Evolutionary conservation across 1,140 invertebrate genomes (phyloP).

Genomic region (Drosophila murphyi): DNA sequence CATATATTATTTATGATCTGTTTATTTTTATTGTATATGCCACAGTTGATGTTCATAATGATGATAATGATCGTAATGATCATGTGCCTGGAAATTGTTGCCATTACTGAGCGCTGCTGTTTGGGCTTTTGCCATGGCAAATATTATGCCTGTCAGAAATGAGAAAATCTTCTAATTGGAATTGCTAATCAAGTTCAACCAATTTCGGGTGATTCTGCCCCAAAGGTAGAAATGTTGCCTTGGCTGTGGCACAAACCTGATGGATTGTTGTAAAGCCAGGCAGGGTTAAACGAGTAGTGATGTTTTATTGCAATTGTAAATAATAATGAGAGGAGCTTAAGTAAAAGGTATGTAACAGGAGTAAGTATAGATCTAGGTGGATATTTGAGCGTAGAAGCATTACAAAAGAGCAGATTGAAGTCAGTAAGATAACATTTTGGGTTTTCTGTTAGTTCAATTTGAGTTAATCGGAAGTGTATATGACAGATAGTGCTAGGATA

Average conservation of each 20-base stretch:
- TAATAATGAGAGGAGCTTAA: not conserved
- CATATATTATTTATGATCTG: constrained; percentile 83
- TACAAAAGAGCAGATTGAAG: too few species aligned
- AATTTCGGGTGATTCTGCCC: constrained; percentile 60
- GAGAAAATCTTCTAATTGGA: constrained; percentile 82
- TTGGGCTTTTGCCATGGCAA: constrained; percentile 14
- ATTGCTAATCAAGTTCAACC: constrained; percentile 77
- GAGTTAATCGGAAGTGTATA: too few species aligned
- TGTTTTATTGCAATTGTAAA: constrained; percentile 1
- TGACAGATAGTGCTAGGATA: too few species aligned
- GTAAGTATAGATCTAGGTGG: not conserved
- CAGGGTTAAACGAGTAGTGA: not conserved
- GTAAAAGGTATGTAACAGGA: not conserved
- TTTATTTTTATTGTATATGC: constrained; percentile 82
- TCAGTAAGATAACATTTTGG: too few species aligned
- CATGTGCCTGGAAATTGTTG: constrained; percentile 36
- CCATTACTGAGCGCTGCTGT: not conserved
- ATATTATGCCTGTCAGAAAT: constrained; percentile 71
- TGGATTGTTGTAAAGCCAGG: constrained; percentile 20
- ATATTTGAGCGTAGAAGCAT: too few species aligned
- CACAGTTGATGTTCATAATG: constrained; percentile 62
- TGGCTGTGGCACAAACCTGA: constrained; percentile 14
- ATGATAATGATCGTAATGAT: constrained; percentile 22
- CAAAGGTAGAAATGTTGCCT: constrained; percentile 26
- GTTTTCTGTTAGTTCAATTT: too few species aligned